phyloP scores from a whole-genome alignment of 2,797 vertebrate genomes.

The Buphagus erythrorhynchus region DNA sequence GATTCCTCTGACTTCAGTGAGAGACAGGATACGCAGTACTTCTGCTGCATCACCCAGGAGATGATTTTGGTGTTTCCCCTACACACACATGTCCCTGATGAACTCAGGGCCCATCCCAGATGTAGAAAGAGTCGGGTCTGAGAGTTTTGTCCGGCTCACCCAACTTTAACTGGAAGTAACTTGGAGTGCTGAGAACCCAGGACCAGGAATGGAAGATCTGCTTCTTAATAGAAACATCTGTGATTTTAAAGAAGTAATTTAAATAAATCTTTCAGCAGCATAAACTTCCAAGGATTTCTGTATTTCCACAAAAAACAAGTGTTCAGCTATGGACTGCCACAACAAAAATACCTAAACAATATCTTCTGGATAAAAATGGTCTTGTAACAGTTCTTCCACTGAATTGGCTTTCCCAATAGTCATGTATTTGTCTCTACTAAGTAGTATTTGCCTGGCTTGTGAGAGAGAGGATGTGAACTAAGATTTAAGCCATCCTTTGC shows the following conservation, averaged over 20 bases:
- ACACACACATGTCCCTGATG: neutral
- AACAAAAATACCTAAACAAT: neutral
- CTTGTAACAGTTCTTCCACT: neutral
- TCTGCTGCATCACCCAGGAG: neutral
- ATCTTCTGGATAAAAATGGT: neutral
- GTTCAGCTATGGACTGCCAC: neutral
- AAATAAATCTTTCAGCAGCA: neutral
- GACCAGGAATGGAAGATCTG: neutral
- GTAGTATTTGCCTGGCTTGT: neutral
- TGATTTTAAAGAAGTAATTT: neutral
- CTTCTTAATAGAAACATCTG: neutral
- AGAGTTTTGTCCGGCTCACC: rapidly evolving
- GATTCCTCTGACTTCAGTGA: neutral
- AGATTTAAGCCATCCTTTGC: neutral
- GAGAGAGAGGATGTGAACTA: neutral
- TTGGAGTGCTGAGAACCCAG: neutral
- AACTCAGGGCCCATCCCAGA: neutral
- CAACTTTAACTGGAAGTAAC: neutral
- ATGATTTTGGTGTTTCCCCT: neutral
- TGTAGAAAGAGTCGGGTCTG: neutral
- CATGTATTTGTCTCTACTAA: neutral
- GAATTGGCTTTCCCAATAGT: neutral
- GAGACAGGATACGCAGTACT: neutral
- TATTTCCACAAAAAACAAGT: neutral
- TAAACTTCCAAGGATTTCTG: neutral